These are phyloP conservation scores for Taphrorychus bicolor DNA, from an alignment of 2,888 invertebrate genomes.

Conservation along the genomic window DNA sequence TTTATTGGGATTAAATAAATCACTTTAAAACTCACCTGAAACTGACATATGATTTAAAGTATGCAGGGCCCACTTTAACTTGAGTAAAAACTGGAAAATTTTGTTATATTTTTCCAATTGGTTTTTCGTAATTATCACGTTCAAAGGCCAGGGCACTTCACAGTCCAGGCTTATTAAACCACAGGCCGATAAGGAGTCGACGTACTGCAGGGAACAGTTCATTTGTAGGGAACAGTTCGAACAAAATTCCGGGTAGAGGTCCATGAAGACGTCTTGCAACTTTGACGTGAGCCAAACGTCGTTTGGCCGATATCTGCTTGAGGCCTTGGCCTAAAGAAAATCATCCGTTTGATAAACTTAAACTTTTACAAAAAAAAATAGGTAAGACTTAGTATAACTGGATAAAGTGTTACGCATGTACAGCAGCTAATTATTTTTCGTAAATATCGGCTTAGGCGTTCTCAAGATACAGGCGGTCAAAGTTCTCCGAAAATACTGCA, in stretches of 20 bases:
- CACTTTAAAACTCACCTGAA: constrained; percentile 46
- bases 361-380: background rate
- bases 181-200: constrained; percentile 50
- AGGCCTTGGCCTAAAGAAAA: constrained; percentile 45
- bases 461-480: too few species aligned
- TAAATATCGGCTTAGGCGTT: too few species aligned
- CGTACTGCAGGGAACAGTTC: constrained; percentile 47
- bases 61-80: constrained; percentile 57
- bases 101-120: constrained; percentile 53
- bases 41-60: constrained; percentile 54
- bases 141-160: constrained; percentile 55
- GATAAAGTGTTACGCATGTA: too few species aligned
- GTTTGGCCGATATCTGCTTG: constrained; percentile 51
- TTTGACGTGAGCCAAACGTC: constrained; percentile 54
- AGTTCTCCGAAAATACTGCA: too few species aligned
- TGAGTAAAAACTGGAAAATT: constrained; percentile 55
- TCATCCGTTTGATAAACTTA: too few species aligned
- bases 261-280: constrained; percentile 56
- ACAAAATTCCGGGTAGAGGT: constrained; percentile 55
- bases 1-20: too few species aligned
- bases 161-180: constrained; percentile 50
- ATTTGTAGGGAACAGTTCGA: constrained; percentile 52
- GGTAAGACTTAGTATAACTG: too few species aligned
- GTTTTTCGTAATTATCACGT: constrained; percentile 52
- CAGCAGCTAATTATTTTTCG: too few species aligned